Evolutionary conservation across 1,140 invertebrate species (phyloP), one percentile per base, ranked within the genome.

Genomic region (Aphelinus certus): DNA sequence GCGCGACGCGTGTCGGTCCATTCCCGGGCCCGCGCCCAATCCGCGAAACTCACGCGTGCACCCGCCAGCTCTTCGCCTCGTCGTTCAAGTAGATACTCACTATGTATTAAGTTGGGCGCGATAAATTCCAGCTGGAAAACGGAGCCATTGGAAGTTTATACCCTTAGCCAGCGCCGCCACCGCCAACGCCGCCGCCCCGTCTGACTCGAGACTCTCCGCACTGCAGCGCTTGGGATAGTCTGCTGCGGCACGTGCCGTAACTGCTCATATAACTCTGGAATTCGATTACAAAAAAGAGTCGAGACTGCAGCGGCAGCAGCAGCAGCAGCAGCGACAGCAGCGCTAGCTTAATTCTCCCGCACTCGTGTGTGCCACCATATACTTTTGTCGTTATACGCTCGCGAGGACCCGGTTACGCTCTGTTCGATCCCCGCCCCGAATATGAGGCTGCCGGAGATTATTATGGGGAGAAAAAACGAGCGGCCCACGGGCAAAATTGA

Each of bases 181-280:
- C 26, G 26, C 26, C 26, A 26, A 26, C 26, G 26, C 26, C 26
- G 26, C 26, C 26, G 26, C 26, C 26, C 26, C 26, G 26, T 26
- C 26, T 26, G 26, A 26, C 26, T 26, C 26, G 26, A 26, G 26
- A 26, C 26, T 26, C 26, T 26, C 26, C 26, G 26, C 26, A 26
- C 26, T 26, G 26, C 26, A 26, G 26, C 26, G 26, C 26, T 26
- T 26, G 26, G 26, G 26, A 26, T 26, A 26, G 26, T 26, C 26
- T 26, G 26, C 26, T 3, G 5, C 53, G 45, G 26, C 48, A 53
- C 57, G 68, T 70, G 68, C 68, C 56, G n/a, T 10, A 61, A 70
- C 47, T 70, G 53, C 68, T 60, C 68, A 49, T 61, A 70, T 61
- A 70, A 70, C 57, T 70, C 68, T 61, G 46, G 9, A 68, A 58